Conservation (phyloP, 1,140 invertebrate species). For the Dinothrombium tinctorium region DNA sequence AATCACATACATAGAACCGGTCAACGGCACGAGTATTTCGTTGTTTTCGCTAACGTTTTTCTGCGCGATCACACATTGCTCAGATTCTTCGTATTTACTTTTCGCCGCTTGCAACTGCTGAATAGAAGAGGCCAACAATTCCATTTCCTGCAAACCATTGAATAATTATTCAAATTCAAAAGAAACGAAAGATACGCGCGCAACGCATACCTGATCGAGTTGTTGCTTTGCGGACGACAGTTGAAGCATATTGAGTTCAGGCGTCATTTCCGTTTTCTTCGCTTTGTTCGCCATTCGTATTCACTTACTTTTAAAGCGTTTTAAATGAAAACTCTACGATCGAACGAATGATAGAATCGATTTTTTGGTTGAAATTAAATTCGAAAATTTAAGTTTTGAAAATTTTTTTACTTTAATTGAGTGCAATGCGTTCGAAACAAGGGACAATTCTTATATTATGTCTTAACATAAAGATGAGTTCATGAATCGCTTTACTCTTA, state of each 20-base stretch:
- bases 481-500: no score
- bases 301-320: no score
- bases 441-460: no score
- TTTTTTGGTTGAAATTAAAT: no score
- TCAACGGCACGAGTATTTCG: conserved; percentile 66
- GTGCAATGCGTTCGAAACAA: no score
- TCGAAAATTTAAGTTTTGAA: no score
- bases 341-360: no score
- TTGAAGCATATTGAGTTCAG: conserved; percentile 47
- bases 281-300: conserved; percentile 1
- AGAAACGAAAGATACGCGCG: conserved; percentile 7
- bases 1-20: conserved; percentile 81
- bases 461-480: no score
- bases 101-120: conserved; percentile 69
- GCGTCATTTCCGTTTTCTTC: conserved; percentile 40
- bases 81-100: conserved; percentile 63
- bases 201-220: conserved; percentile 42
- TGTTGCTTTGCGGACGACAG: conserved; percentile 56
- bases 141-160: conserved; percentile 32
- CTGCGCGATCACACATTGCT: conserved; percentile 55
- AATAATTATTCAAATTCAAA: background rate
- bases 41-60: conserved; percentile 43
- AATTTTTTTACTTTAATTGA: no score
- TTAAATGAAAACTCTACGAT: no score
- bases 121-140: conserved; percentile 60